Percentiles rank a stretch among this genome's conserved stretches.
Evolutionary conservation across 2,888 invertebrate genomes (phyloP).

Genomic region (Lordiphosa andalusiaca): DNA sequence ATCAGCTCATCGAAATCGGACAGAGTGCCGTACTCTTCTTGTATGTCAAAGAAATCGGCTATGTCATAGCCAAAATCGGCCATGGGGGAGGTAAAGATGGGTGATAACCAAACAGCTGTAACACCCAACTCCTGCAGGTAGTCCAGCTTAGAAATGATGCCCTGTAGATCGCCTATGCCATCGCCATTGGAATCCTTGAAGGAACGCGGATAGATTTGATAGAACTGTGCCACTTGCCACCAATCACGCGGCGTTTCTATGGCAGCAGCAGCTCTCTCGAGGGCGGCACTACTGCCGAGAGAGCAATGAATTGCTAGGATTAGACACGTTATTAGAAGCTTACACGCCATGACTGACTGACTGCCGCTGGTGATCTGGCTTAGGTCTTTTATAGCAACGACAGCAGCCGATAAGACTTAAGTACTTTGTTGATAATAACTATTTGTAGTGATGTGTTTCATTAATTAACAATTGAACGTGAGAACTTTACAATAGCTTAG

Average conservation of each 20-base stretch:
- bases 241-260: conserved; percentile 83
- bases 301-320: conserved; percentile 21
- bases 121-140: conserved; percentile 86
- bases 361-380: no score
- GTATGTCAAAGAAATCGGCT: conserved; percentile 85
- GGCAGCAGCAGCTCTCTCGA: conserved; percentile 30
- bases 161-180: conserved; percentile 91
- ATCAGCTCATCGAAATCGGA: conserved; percentile 85
- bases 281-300: conserved; percentile 22
- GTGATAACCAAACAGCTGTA: conserved; percentile 86
- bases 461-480: conserved; percentile 17
- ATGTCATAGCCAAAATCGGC: conserved; percentile 90
- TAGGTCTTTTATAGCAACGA: conserved; percentile 33
- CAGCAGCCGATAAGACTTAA: conserved; percentile 31
- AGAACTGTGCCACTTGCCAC: conserved; percentile 91
- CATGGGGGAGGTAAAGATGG: conserved; percentile 88
- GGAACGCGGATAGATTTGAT: conserved; percentile 92
- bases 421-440: conserved; percentile 35
- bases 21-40: conserved; percentile 86
- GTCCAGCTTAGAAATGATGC: conserved; percentile 83
- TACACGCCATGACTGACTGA: conserved; percentile 43
- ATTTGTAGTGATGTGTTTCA: conserved; percentile 2
- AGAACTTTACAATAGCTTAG: conserved; percentile 32
- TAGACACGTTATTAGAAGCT: conserved; percentile 24
- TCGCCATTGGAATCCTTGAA: conserved; percentile 91